Base-by-base conservation (phyloP, 2,113 vertebrate genomes). In the Rhabdomys dilectus region DNA sequence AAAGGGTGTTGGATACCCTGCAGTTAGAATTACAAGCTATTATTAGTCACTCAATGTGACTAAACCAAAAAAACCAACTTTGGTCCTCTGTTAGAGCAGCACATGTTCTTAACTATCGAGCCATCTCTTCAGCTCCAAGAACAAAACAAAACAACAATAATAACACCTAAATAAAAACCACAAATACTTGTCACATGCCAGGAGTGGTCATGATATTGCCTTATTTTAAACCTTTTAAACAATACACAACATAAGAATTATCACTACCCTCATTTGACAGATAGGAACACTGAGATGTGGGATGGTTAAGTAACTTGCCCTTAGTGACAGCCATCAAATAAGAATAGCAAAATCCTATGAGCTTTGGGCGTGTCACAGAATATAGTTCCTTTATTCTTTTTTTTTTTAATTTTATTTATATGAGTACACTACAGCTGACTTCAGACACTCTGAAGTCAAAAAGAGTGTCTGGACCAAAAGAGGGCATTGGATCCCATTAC, bases 181-280 rank as follows among this genome's bases (percentile, higher is more conserved):
- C 7, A 53, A 90, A 34, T 26, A 60, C 15, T 68, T 58, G 2
- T 75, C 70, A 5, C n/a, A 12, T 76, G 53, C 2, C 19, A 11
- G 7, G 9, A 21, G 7, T 21, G 89, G 22, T 86, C 7, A 3
- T 16, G 17, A n/a, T 16, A 51, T 66, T 82, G 42, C 2, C 39
- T 58, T 91, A 15, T 81, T 91, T 93, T n/a, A 95, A 95, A 82
- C 10, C n/a, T 22, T 81, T 56, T 84, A 60, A 72, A 36, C 64
- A 82, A 82, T 4, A 24, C 1, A 24, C 15, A 39, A 70, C 7
- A 24, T 62, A 53, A 87, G 48, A 73, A 77, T 36, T 9, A 36
- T 58, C 6, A 19, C n/a, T 70, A 45, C 36, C 16, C 21, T 19
- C 73, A 31, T 80, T 95, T 82, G 60, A 66, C 53, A 78, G 58